Evolutionary conservation across 2,113 vertebrate species (phyloP), one percentile per base, ranked within the genome.

Genomic region (Danionella cerebrum): DNA sequence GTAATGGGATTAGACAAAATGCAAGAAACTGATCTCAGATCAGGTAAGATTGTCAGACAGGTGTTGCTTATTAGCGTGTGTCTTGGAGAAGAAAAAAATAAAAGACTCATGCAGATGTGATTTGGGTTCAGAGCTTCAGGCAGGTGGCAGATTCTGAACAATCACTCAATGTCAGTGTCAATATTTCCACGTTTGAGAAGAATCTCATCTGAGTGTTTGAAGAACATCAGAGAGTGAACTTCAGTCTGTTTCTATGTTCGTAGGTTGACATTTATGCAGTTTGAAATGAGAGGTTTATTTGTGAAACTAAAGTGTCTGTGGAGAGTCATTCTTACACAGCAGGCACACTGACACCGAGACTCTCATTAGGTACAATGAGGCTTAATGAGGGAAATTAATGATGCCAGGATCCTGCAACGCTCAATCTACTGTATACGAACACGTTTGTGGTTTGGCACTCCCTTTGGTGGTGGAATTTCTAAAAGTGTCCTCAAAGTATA

Each of bases 351-450:
- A 48, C 42, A 63, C 59, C 18, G 31, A 63, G 12, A 19, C 59
- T 33, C 42, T 63, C 42, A 63, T 63, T 63, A 35, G 42, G 48
- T 16, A 63, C 59, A 35, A 63, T 63, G 59, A 48, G 59, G 29
- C 59, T 48, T 63, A 63, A 63, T 63, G 59, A 63, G 42, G 48
- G 42, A 63, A 63, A 63, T 63, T 63, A 63, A 63, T 48, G 27
- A 63, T 47, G 59, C 14, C 27, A 33, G 29, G 27, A 45, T 50
- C 8, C 31, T n/a, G 29, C 14, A 36, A 39, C 25, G 64, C 24
- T 44, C 24, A 25, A 10, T 65, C 13, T 41, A 21, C n/a, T 48
- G 41, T 55, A 38, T 63, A 50, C 38, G 29, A 27, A 38, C 47
- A 19, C 64, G 62, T 74, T 51, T 66, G 48, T 55, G 44, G 16